Evolutionary conservation across 1,140 invertebrate genomes (phyloP).

Genomic region (Trachymyrmex cornetzi): DNA sequence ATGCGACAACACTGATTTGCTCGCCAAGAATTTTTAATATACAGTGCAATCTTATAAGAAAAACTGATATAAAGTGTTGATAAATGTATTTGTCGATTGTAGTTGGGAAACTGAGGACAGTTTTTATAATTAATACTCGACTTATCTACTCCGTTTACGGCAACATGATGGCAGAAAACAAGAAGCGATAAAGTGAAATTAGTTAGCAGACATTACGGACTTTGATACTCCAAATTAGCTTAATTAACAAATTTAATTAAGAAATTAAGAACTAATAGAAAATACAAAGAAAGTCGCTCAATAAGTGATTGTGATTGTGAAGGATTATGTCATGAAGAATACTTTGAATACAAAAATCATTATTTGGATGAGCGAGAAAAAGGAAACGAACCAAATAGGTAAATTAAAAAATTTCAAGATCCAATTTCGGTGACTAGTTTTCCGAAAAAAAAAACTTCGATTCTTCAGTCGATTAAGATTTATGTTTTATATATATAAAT

Average conservation of each 20-base stretch:
- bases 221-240: conserved; percentile 2
- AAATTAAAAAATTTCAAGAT: not conserved
- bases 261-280: conserved; percentile 1
- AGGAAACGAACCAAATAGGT: not conserved
- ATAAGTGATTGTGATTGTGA: conserved; percentile 15
- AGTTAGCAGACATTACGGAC: not conserved
- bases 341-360: not conserved
- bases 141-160: not conserved
- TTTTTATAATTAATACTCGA: not conserved
- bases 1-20: not conserved
- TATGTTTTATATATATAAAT: not conserved
- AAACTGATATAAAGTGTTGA: not conserved
- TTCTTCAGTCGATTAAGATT: not conserved
- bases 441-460: not conserved
- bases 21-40: not conserved
- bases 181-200: conserved; percentile 22
- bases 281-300: not conserved
- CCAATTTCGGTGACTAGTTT: not conserved
- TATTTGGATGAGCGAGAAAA: not conserved
- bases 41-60: not conserved
- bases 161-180: not conserved
- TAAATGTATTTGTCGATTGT: not conserved
- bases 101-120: not conserved
- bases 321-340: conserved; percentile 2
- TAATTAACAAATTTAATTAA: conserved; percentile 6